Base-by-base conservation (phyloP, 2,113 vertebrate species). In the Charadrius vociferus region DNA sequence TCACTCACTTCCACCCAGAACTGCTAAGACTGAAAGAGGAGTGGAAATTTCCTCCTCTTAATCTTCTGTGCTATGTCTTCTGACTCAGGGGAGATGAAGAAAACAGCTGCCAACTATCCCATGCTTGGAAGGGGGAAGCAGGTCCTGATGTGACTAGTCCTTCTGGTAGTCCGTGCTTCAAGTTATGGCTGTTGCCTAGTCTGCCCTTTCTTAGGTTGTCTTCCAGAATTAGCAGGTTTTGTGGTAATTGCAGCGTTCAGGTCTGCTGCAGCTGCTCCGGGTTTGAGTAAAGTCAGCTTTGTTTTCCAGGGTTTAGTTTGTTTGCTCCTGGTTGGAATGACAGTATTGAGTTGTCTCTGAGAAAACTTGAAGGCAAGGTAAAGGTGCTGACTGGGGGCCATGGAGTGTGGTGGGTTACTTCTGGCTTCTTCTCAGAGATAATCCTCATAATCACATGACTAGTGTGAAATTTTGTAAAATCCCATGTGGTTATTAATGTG, bases 371-470 rank as follows among this genome's bases (percentile, higher is more conserved):
- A 80, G 67, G 45, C 39, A 4, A 71, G 32, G 43, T 47, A 34
- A 34, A 65, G 77, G 58, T 53, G 22, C 68, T 23, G 37, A 7
- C 29, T 77, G 37, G 1, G 0, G 80, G 26, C 37, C 0, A 0
- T 62, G 65, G 50, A 39, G 9, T 0, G 2, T 5, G 4, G 14
- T 14, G 9, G 27, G n/a, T 61, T 75, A 36, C 22, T 63, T 65
- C 52, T 78, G 50, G 2, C 49, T 92, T 58, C 49, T 70, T 80
- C 70, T 92, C 23, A 9, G 65, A 81, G n/a, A 29, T 52, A 53
- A 63, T 45, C 30, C 37, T 91, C 5, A 0, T 11, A 36, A 23
- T 47, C 47, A 8, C 43, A 19, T 3, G 1, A 41, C 30, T 80
- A 1, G 0, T 71, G 14, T 59, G 63, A 47, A 27, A 37, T 61